These are phyloP conservation scores for Rhingia campestris DNA, from an alignment of 2,888 invertebrate species.

Conservation along the genomic window DNA sequence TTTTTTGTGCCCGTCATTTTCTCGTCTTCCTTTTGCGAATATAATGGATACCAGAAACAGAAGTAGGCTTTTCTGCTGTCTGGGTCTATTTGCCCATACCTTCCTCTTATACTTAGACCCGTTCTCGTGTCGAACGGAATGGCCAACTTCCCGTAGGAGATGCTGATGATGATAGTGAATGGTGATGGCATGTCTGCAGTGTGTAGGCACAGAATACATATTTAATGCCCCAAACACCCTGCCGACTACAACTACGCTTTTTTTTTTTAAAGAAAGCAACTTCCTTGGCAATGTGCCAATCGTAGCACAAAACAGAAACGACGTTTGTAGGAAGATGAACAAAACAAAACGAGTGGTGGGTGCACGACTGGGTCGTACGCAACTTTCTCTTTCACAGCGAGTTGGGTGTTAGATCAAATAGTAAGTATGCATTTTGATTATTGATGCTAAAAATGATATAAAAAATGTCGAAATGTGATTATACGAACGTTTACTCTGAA, in stretches of 20 bases:
- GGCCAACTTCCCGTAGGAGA: slow-evolving; percentile 74
- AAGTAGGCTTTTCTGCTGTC: slow-evolving; percentile 69
- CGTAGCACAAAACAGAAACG: slow-evolving; percentile 36
- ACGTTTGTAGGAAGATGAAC: slow-evolving; percentile 31
- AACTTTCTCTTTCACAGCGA: no score
- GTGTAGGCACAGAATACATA: slow-evolving; percentile 73
- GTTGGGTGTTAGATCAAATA: no score
- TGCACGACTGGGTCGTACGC: no score
- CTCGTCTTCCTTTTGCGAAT: slow-evolving; percentile 20
- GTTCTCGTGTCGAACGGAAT: slow-evolving; percentile 68
- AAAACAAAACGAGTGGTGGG: neutral
- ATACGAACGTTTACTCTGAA: no score
- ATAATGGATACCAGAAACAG: slow-evolving; percentile 56
- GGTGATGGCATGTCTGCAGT: slow-evolving; percentile 73
- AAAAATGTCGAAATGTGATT: no score
- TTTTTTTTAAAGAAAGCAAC: slow-evolving; percentile 12
- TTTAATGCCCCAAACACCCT: slow-evolving; percentile 65
- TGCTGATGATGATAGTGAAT: slow-evolving; percentile 69
- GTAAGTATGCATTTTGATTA: no score
- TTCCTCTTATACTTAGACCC: slow-evolving; percentile 23
- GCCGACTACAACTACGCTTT: slow-evolving; percentile 5
- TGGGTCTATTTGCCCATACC: slow-evolving; percentile 42
- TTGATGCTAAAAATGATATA: no score
- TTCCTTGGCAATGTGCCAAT: slow-evolving; percentile 73
- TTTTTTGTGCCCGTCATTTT: slow-evolving; percentile 22